Percentiles rank a stretch among this genome's conserved stretches.
These are phyloP conservation scores for Etheostoma cragini DNA, from an alignment of 2,113 vertebrate species.

Conservation along the genomic window DNA sequence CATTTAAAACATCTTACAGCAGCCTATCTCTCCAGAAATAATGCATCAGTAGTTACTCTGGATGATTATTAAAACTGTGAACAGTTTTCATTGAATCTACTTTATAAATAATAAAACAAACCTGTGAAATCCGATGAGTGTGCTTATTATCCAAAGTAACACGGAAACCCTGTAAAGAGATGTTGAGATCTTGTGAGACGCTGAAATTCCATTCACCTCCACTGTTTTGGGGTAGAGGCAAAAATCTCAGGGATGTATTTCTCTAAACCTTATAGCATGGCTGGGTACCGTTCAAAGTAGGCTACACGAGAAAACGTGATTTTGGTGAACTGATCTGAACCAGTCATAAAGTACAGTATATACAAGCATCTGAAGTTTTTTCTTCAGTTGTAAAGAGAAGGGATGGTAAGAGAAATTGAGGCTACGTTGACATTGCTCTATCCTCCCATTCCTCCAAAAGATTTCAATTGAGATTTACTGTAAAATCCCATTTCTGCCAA, in stretches of 20 bases:
- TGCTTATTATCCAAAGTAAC: background rate
- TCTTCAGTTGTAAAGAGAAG: background rate
- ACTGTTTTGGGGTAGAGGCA: background rate
- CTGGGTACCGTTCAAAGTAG: background rate
- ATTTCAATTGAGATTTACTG: constrained; percentile 23
- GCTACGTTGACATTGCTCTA: constrained; percentile 16
- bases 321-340: background rate
- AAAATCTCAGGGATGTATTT: background rate
- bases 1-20: background rate
- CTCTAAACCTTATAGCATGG: background rate
- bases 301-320: background rate
- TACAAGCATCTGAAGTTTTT: background rate
- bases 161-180: background rate
- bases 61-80: background rate
- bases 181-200: background rate
- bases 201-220: background rate
- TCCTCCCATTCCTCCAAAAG: background rate
- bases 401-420: background rate
- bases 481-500: constrained; percentile 30
- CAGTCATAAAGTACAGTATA: background rate
- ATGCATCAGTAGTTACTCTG: background rate
- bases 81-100: background rate
- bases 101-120: too few relatives aligned
- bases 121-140: background rate
- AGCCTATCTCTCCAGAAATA: background rate